These are phyloP conservation scores for Talpa occidentalis DNA, from an alignment of 2,113 vertebrate species.

Conservation along the genomic window DNA sequence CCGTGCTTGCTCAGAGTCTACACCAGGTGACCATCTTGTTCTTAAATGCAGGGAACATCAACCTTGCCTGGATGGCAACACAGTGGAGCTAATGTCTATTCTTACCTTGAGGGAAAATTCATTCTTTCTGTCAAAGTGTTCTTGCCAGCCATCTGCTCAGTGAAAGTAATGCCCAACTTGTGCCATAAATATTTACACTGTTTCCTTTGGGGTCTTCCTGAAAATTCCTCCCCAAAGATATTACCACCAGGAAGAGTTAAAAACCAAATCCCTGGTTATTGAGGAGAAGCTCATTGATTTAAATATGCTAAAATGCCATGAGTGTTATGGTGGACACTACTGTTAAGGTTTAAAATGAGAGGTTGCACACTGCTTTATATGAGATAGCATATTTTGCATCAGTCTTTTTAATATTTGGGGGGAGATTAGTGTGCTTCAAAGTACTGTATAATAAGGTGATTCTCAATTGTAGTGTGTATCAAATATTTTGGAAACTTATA, in stretches of 20 bases:
- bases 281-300: neutral
- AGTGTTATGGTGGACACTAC: neutral
- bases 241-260: neutral
- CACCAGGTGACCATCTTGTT: neutral
- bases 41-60: neutral
- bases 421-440: neutral
- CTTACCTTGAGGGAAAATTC: neutral
- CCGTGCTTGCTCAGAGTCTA: neutral
- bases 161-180: neutral
- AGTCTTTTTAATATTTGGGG: neutral
- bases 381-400: neutral
- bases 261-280: neutral
- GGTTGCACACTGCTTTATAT: neutral
- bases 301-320: neutral
- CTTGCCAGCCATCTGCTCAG: neutral
- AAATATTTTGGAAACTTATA: neutral
- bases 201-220: neutral
- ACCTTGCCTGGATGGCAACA: neutral
- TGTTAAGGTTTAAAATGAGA: neutral
- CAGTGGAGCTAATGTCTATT: neutral
- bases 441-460: neutral
- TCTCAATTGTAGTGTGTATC: neutral
- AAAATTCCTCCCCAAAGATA: too few relatives aligned
- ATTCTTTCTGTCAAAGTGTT: neutral
- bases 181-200: neutral